Percentiles rank a stretch among this genome's conserved stretches.
phyloP scores from a whole-genome alignment of 2,113 vertebrate genomes.

The Rhagologus leucostigma region DNA sequence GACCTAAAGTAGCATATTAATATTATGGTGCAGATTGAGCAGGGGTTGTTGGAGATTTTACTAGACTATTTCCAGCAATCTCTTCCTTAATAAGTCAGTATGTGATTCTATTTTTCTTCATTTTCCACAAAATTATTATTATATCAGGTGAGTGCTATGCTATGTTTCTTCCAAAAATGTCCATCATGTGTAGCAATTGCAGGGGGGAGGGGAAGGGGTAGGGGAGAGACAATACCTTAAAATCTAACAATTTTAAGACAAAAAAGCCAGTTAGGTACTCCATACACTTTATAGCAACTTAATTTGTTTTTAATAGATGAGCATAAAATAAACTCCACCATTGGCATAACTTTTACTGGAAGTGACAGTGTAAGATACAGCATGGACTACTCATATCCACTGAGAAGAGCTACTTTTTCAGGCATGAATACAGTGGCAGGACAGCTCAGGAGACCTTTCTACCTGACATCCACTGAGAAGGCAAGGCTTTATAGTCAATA shows the following conservation, averaged over 20 bases:
- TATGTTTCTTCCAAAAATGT: not conserved
- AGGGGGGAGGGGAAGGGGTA: rapidly evolving
- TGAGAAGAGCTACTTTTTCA: not conserved
- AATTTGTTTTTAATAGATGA: not conserved
- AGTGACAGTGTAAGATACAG: not conserved
- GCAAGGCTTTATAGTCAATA: not conserved
- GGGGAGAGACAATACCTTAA: not conserved
- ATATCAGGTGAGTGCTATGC: not conserved
- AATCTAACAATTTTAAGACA: not conserved
- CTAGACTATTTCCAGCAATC: not conserved
- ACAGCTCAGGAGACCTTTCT: not conserved
- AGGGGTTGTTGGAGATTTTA: not conserved
- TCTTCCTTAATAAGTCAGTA: not conserved
- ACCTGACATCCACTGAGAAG: not conserved
- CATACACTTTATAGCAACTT: not conserved
- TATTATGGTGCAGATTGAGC: not conserved
- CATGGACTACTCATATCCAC: not conserved
- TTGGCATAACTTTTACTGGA: not conserved
- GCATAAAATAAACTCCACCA: not conserved
- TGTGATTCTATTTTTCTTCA: not conserved
- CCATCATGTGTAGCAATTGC: rapidly evolving
- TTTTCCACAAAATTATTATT: not conserved
- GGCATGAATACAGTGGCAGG: not conserved
- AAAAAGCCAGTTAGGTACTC: not conserved
- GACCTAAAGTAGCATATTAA: not conserved